Base-by-base conservation (phyloP, 2,888 invertebrate genomes). In the Cheilosia scutellata region DNA sequence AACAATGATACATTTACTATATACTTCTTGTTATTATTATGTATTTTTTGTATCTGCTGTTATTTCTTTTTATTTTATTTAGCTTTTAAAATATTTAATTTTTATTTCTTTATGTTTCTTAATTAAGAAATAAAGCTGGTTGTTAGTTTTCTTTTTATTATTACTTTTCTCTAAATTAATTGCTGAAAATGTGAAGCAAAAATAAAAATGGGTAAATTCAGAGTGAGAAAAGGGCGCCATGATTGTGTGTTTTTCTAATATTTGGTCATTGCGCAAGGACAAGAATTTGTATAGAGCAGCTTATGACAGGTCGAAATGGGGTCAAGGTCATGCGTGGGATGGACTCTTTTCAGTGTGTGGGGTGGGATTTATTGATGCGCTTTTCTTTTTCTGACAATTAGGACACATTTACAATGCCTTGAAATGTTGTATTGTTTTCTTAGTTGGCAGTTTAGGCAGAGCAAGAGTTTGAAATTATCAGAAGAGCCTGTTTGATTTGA, bases 1-100 rank as follows among this genome's bases (percentile, higher is more conserved):
- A 83, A 83, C 83, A 83, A 79, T 79, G 70, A 78, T 83, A 83
- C 79, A 83, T 65, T 68, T 83, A 57, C 63, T 63, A 65, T 83
- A 83, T 70, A 79, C 74, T 29, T 68, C 4, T 20, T 83, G 9
- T 47, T 83, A 29, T 62, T 68, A 16, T 51, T 68, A 42, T 37
- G 25, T 75, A 51, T 70, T 25, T 29, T 44, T 13, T 66, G 51
- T 51, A n/a, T 51, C 20, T 47, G n/a, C 2, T 51, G 44, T 57
- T 44, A 44, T 37, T 27, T 68, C 29, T 31, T 37, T 66, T 33
- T 53, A 16, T n/a, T 42, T 65, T 65, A n/a, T 53, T 53, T 53
- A 40, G 9, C 20, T 47, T 44, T 57, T 47, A 20, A 31, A 20
- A 42, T 40, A 7, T 62, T 51, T 3, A 44, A 20, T 63, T 58